Evolutionary conservation across 2,113 vertebrate genomes (phyloP), one percentile per base, ranked within the genome.

Genomic region (Diadophis punctatus): DNA sequence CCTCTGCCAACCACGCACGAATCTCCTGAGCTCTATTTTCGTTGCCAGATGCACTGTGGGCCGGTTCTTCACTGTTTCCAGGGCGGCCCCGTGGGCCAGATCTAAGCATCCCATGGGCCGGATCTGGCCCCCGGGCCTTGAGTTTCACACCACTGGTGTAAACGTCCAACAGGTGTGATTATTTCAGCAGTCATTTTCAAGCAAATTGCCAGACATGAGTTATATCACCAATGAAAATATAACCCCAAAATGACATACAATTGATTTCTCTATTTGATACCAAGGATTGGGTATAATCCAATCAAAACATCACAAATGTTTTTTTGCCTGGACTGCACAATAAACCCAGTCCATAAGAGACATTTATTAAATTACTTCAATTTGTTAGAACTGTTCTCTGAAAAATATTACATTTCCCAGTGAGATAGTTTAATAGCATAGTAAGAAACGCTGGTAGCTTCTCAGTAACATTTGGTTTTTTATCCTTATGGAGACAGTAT

Each of bases 251-350:
- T n/a, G 80, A 93, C 56, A 46, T 49, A 86, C 18, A 51, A 49
- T 39, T 0, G 8, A 92, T n/a, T 91, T 10, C 8, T 18, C 89
- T 56, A 49, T 90, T 2, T 0, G 0, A 53, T 87, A 56, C 0
- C 0, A 48, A 49, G 60, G 91, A 60, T 12, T 0, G 0, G 4
- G 84, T 74, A 46, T 74, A 63, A 5, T 18, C 27, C 0, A 39
- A 18, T 0, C 11, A 46, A 2, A 34, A 6, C 11, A 91, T 22
- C 1, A 93, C n/a, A 51, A 18, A 16, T 8, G 46, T 55, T 92
- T 88, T 25, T 92, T 88, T 88, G 14, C 39, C 10, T 0, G 53
- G 84, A 93, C 0, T 8, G 94, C 55, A 3, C 12, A 48, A 2
- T 43, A 91, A 63, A 1, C 74, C 10, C 39, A n/a, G 43, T 48